Evolutionary conservation across 2,888 invertebrate genomes (phyloP), one percentile per base, ranked within the genome.

Genomic region (Lasioglossum vierecki): DNA sequence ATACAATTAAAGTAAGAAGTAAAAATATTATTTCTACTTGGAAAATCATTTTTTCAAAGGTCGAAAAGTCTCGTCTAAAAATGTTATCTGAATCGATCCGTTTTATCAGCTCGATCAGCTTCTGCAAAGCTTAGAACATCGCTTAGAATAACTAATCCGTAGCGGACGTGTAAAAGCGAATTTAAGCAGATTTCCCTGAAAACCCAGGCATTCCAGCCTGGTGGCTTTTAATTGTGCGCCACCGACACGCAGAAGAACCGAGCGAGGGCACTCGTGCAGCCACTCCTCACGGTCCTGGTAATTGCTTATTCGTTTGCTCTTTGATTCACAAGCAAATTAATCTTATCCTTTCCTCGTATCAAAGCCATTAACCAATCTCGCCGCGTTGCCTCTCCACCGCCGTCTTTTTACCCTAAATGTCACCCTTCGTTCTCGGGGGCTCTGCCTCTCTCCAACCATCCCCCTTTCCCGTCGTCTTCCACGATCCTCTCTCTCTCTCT

Each of bases 351-450:
- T 91, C 84, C 92, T 92, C 92, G 89, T 92, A 93, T 92, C 91
- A 93, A 93, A 93, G 90, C 93, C 92, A 93, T 93, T 92, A 92
- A 92, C 90, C 91, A 92, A 93, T 92, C 92, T 92, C 91, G 86
- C 90, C 90, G 83, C 88, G 91, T 86, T 74, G 74, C 39, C 81
- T 82, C 79, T 73, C 77, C 80, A 82, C 70, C 83, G 66, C 74
- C 77, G 70, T 83, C 75, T 83, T 85, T 84, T 82, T 75, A 91
- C 92, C 92, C 93, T 86, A 91, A 93, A 92, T 91, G 91, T 94
- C 91, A 92, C 91, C 92, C 92, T 88, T 85, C 84, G 85, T 83
- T 84, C 82, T 13, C 44, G 44, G 89, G 90, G 86, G 88, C 44
- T 53, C 66, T 72, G 75, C 71, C 83, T 82, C 44, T 76, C 44